Evolutionary conservation across 2,888 invertebrate genomes (phyloP).

Genomic region (Pandemis corylana): DNA sequence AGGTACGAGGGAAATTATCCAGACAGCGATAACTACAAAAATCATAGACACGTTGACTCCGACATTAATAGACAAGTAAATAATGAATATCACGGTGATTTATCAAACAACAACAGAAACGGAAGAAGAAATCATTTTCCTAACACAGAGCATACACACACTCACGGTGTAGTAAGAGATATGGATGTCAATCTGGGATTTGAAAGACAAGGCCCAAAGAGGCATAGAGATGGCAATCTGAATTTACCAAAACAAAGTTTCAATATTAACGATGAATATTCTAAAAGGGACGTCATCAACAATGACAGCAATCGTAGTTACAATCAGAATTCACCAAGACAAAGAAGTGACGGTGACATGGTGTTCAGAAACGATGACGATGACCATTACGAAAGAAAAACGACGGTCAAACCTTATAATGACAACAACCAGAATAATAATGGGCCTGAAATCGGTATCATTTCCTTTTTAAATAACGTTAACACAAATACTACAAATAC

Average conservation of each 20-base stretch:
- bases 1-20: not conserved
- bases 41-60: not conserved
- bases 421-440: not conserved
- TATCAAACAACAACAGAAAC: not conserved
- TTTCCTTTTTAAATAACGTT: not conserved
- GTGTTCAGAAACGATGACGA: constrained; percentile 4
- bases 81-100: not conserved
- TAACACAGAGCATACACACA: not conserved
- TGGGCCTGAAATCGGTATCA: not conserved
- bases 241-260: constrained; percentile 20
- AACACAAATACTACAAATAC: constrained; percentile 8
- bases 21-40: too few relatives aligned
- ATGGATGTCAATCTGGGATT: constrained; percentile 17
- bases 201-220: constrained; percentile 10
- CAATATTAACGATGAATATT: constrained; percentile 19
- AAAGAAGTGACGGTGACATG: not conserved
- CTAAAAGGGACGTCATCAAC: constrained; percentile 1
- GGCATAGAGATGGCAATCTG: constrained; percentile 9
- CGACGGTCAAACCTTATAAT: not conserved
- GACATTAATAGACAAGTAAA: not conserved
- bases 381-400: not conserved
- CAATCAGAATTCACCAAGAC: constrained; percentile 9
- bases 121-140: constrained; percentile 1
- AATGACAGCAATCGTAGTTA: constrained; percentile 8
- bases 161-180: not conserved